These are phyloP conservation scores for Hermetia illucens DNA, from an alignment of 1,140 invertebrate genomes.

Conservation along the genomic window DNA sequence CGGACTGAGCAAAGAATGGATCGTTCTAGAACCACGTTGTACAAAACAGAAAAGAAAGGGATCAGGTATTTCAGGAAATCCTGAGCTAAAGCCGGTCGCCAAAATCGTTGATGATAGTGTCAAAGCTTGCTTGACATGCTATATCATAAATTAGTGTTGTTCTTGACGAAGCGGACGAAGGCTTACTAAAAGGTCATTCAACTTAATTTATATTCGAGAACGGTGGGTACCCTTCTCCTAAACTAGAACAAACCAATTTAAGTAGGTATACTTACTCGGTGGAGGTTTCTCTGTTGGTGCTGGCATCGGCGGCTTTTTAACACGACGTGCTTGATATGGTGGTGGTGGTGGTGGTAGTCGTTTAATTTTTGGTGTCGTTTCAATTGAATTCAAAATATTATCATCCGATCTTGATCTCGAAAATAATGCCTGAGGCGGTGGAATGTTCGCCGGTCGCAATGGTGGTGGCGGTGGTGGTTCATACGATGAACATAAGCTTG, in stretches of 20 bases:
- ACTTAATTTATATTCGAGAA: too few species aligned
- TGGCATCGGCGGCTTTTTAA: conserved; percentile 27
- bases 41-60: too few species aligned
- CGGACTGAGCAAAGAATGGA: too few species aligned
- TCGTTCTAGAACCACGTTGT: too few species aligned
- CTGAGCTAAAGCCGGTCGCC: too few species aligned
- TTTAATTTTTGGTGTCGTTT: conserved; percentile 42
- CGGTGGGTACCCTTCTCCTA: too few species aligned
- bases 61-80: too few species aligned
- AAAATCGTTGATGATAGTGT: too few species aligned
- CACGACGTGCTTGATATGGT: conserved; percentile 23
- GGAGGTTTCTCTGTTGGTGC: conserved; percentile 26
- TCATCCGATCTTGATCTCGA: conserved; percentile 58
- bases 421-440: conserved; percentile 40
- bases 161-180: too few species aligned
- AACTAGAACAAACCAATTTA: background rate
- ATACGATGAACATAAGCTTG: conserved; percentile 33
- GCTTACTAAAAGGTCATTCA: too few species aligned
- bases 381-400: conserved; percentile 54
- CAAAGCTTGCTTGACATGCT: too few species aligned
- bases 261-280: conserved; percentile 19
- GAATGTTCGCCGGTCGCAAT: conserved; percentile 33
- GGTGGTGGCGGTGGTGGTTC: conserved; percentile 38
- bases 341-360: conserved; percentile 57
- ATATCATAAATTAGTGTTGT: too few species aligned